Evolutionary conservation across 2,888 invertebrate genomes (phyloP).

Genomic region (Hylaea fasciaria): DNA sequence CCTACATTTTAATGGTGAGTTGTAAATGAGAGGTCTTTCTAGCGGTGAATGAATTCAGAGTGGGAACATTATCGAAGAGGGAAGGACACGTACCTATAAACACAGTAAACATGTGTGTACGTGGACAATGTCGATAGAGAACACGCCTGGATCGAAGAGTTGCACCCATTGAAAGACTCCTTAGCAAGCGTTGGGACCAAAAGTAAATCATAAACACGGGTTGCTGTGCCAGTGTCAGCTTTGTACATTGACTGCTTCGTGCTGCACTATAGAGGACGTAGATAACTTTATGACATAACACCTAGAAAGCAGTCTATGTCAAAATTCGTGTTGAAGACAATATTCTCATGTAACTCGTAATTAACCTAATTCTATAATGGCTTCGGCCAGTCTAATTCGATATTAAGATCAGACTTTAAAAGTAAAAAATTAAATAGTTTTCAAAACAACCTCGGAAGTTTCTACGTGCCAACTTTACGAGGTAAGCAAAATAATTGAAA

Average conservation of each 20-base stretch:
- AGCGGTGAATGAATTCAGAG: constrained; percentile 5
- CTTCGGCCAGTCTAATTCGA: constrained; percentile 44
- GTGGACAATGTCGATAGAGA: neutral
- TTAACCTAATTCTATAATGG: constrained; percentile 47
- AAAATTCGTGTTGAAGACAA: constrained; percentile 60
- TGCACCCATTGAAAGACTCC: constrained; percentile 51
- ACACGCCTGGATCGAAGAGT: constrained; percentile 11
- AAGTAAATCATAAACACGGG: constrained; percentile 54
- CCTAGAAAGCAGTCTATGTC: constrained; percentile 42
- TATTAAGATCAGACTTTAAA: constrained; percentile 23
- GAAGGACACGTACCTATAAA: neutral
- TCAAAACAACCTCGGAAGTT: constrained; percentile 3
- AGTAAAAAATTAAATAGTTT: constrained; percentile 13
- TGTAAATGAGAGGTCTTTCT: constrained; percentile 36
- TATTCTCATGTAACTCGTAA: constrained; percentile 49
- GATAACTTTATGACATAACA: constrained; percentile 1
- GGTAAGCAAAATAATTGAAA: neutral
- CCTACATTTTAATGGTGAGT: constrained; percentile 38
- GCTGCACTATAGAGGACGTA: constrained; percentile 11
- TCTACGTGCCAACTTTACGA: neutral
- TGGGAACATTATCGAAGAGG: neutral
- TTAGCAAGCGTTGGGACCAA: constrained; percentile 78
- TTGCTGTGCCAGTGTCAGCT: constrained; percentile 48
- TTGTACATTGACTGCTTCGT: constrained; percentile 45
- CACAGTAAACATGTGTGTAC: neutral